These are phyloP conservation scores for Mimas tiliae DNA, from an alignment of 2,888 invertebrate species.

Conservation along the genomic window DNA sequence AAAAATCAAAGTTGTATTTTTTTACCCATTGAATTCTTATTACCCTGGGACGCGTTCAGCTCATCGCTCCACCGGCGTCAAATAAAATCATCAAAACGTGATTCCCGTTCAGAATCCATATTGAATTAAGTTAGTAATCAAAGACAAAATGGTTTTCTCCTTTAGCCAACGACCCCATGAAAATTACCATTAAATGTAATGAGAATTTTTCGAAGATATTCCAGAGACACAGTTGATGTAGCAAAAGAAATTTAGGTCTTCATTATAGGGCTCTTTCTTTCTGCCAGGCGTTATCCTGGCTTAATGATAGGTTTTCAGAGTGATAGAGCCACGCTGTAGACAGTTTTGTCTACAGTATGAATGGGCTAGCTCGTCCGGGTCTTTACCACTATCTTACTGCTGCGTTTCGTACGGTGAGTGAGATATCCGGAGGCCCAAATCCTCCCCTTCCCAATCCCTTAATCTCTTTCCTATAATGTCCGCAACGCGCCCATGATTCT, in stretches of 20 bases:
- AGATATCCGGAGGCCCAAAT: too few relatives aligned
- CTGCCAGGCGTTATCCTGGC: neutral
- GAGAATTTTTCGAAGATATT: slow-evolving; percentile 37
- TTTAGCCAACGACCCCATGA: slow-evolving; percentile 39
- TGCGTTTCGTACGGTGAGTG: too few relatives aligned
- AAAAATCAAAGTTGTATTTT: neutral
- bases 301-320: too few relatives aligned
- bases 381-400: too few relatives aligned
- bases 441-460: too few relatives aligned
- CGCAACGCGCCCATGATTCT: too few relatives aligned
- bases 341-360: too few relatives aligned
- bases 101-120: slow-evolving; percentile 7
- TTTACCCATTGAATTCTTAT: neutral
- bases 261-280: neutral
- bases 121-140: slow-evolving; percentile 28
- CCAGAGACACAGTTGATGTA: slow-evolving; percentile 33
- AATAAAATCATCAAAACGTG: slow-evolving; percentile 11
- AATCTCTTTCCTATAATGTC: too few relatives aligned
- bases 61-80: neutral
- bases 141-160: slow-evolving; percentile 31
- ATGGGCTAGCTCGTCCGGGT: too few relatives aligned
- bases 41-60: neutral
- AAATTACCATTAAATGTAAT: slow-evolving; percentile 55
- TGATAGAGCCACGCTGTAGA: too few relatives aligned
- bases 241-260: neutral